A percentile compares a stretch with the other conserved stretches of the same genome.
Evolutionary conservation across 30 jellyfish, hydroid and myxozoan genomes (phyloP).

Genomic region (Cassiopea xamachana): DNA sequence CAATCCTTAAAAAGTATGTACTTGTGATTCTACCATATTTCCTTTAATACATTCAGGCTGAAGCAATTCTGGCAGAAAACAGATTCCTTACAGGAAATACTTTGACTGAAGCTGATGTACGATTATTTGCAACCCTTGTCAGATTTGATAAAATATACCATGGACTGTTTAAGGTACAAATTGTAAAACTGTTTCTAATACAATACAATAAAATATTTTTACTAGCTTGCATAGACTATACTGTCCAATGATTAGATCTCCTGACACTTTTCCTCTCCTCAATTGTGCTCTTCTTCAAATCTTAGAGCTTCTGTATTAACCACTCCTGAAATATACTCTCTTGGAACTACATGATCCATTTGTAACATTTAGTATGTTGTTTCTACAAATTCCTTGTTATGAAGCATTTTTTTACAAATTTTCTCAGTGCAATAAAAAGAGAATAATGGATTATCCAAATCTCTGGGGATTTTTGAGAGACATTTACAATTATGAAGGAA

Average conservation of each 20-base stretch:
- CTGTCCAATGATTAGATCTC: no score
- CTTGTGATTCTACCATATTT: no score
- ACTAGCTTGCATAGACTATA: no score
- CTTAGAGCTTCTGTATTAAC: no score
- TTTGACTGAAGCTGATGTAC: conserved; percentile 88
- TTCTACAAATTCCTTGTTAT: neutral
- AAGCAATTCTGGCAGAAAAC: conserved; percentile 55
- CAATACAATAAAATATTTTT: no score
- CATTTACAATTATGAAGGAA: conserved; percentile 69
- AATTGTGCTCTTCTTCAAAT: no score
- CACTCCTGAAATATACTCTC: no score
- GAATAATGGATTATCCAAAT: conserved; percentile 79
- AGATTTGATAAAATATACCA: conserved; percentile 82
- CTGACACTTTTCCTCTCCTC: no score
- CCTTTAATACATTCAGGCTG: conserved; percentile 45
- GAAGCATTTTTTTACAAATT: neutral
- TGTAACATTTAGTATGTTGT: neutral
- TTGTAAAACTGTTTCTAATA: no score
- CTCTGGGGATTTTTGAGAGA: conserved; percentile 90
- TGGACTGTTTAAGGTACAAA: conserved; percentile 76
- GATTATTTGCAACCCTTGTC: conserved; percentile 78
- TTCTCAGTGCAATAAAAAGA: conserved; percentile 78
- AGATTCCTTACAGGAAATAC: conserved; percentile 81
- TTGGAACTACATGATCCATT: neutral
- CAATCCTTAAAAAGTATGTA: no score